Evolutionary conservation across 2,113 vertebrate genomes (phyloP), one percentile per base, ranked within the genome.

Genomic region (Paradoxurus hermaphroditus): DNA sequence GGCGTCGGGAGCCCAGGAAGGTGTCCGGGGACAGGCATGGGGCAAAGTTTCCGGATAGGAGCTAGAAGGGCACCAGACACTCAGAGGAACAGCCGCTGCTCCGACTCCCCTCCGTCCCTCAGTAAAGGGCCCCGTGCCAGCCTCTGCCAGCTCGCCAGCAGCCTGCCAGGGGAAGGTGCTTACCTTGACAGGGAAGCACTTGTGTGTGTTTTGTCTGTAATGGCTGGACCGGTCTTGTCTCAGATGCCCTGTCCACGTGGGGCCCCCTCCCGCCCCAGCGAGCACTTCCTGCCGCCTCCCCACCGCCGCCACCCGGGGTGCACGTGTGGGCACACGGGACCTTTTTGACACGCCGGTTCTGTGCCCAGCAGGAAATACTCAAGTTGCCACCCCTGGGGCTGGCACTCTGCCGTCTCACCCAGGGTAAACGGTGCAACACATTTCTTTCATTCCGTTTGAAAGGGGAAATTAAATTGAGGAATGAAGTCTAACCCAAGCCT

Each of bases 391-490:
- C 87, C 36, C 94, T 86, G 90, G 73, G 41, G 18, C 95, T 79
- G 87, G 95, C 90, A 5, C 13, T 68, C 3, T 1, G 94, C 95
- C 53, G 0, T 39, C 88, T 75, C 81, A 25, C 95, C 78, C 49
- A 0, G 51, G 70, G 91, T 85, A 63, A 79, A 77, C 96, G 4
- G 1, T 85, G 93, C 39, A 29, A 13, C 65, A 36, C 31, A 0
- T 21, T 62, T 67, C 94, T 82, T 91, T 96, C 86, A 44, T 93
- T 68, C 27, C 0, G 0, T 78, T 11, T 89, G 94, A 96, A 95
- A 91, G 86, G 81, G 62, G 44, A 86, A 86, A 83, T 97, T 95
- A 95, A 94, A 94, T 31, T 16, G 91, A 97, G 89, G 67, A 53
- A 51, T 16, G 67, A 56, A 46, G 89, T 68, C 89, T 19, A 62